Percentiles rank a stretch among this genome's conserved stretches.
phyloP scores from a whole-genome alignment of 2,797 vertebrate species.

The Pelodytes ibericus region DNA sequence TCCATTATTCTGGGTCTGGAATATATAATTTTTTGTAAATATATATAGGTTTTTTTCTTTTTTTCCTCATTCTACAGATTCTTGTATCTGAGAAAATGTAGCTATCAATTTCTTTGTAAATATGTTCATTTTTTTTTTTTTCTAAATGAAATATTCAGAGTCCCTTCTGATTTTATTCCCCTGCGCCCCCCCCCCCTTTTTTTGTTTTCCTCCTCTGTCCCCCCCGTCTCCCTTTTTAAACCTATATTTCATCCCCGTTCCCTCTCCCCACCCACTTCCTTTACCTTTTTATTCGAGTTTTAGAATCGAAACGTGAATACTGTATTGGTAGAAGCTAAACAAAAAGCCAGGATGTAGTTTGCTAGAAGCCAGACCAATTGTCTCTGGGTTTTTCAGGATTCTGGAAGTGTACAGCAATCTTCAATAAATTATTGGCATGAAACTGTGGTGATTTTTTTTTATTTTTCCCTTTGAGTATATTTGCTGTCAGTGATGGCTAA shows the following conservation, averaged over 20 bases:
- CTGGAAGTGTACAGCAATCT: constrained; percentile 75
- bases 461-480: not conserved
- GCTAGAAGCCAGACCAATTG: constrained; percentile 46
- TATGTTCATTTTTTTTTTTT: constrained; percentile 74
- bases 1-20: constrained; percentile 12
- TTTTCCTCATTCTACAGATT: constrained; percentile 45
- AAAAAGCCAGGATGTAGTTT: constrained; percentile 49
- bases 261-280: constrained; percentile 21
- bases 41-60: constrained; percentile 37
- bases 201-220: constrained; percentile 21
- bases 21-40: constrained; percentile 39
- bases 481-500: too few relatives aligned
- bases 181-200: constrained; percentile 29
- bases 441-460: constrained; percentile 42
- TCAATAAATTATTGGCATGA: constrained; percentile 79
- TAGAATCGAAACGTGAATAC: constrained; percentile 54
- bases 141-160: constrained; percentile 68
- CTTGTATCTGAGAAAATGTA: constrained; percentile 39
- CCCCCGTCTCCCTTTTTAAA: constrained; percentile 26
- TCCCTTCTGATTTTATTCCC: constrained; percentile 44
- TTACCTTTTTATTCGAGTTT: constrained; percentile 47
- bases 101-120: constrained; percentile 62
- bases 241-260: not conserved
- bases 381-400: constrained; percentile 70
- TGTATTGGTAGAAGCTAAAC: constrained; percentile 53